A percentile compares a stretch with the other conserved stretches of the same genome.
phyloP scores from a whole-genome alignment of 1,140 invertebrate species.

The Oscheius sp. region DNA sequence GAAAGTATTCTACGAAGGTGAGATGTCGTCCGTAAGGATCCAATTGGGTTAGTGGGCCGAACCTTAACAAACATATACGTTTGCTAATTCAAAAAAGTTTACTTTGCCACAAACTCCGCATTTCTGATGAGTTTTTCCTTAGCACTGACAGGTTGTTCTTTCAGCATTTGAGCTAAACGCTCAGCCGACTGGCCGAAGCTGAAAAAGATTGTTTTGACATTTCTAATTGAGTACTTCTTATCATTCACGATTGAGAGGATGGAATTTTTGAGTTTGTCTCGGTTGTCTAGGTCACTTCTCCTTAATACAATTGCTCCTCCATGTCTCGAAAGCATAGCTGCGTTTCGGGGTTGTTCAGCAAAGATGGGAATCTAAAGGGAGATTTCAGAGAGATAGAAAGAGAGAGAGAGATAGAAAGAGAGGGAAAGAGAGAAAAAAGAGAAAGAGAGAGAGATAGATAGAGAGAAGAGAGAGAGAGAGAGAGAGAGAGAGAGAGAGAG shows the following conservation, averaged over 20 bases:
- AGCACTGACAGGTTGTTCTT: conserved; percentile 5
- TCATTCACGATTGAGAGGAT: conserved; percentile 17
- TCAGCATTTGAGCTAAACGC: conserved; percentile 10
- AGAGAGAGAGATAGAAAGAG: no score
- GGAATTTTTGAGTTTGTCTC: conserved; percentile 10
- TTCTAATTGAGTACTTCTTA: no score
- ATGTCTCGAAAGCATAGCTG: conserved; percentile 29
- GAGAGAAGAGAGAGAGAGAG: no score
- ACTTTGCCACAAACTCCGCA: conserved; percentile 21
- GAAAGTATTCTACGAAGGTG: not conserved
- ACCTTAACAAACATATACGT: no score
- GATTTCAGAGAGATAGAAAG: no score
- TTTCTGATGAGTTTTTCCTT: conserved; percentile 19
- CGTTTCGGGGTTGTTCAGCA: conserved; percentile 46
- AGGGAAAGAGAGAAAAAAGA: no score
- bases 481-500: no score
- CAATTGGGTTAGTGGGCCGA: not conserved
- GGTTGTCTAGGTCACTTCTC: conserved; percentile 24
- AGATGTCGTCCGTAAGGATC: conserved; percentile 21
- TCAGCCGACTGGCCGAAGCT: conserved; percentile 6
- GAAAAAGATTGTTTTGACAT: no score
- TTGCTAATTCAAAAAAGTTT: no score
- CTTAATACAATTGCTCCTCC: conserved; percentile 29
- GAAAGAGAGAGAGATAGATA: no score
- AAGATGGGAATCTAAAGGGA: conserved; percentile 52